These are phyloP conservation scores for Dolichomitus sp. DNA, from an alignment of 2,888 invertebrate genomes.

Conservation along the genomic window DNA sequence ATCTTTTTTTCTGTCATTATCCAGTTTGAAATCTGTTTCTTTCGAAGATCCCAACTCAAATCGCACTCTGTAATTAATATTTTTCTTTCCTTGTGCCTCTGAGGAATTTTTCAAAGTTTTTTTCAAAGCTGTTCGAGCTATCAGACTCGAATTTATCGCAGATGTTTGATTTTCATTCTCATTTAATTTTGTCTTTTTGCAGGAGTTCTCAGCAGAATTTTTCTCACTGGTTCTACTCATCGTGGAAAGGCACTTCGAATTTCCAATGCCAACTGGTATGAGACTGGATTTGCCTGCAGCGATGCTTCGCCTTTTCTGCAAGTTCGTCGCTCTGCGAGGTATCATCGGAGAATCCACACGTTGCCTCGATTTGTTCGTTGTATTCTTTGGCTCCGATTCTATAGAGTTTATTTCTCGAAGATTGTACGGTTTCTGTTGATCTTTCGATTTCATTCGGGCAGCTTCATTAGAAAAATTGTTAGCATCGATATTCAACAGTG, in stretches of 20 bases:
- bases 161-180: background rate
- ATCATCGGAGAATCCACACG: slow-evolving; percentile 45
- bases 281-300: slow-evolving; percentile 36
- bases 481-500: background rate
- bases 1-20: background rate
- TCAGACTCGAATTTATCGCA: background rate
- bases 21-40: background rate
- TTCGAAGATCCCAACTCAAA: slow-evolving; percentile 27
- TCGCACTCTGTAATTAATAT: slow-evolving; percentile 27
- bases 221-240: slow-evolving; percentile 5
- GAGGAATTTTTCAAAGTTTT: background rate
- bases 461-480: background rate
- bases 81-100: background rate
- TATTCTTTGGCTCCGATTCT: background rate
- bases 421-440: background rate
- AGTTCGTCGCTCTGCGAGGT: slow-evolving; percentile 20
- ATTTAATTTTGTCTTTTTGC: background rate
- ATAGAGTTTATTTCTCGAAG: background rate
- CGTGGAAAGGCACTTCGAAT: background rate
- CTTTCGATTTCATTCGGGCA: slow-evolving; percentile 3
- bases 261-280: slow-evolving; percentile 46
- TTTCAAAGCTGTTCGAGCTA: slow-evolving; percentile 14
- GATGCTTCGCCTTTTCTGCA: background rate
- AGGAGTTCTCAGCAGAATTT: background rate
- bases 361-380: slow-evolving; percentile 27